These are phyloP conservation scores for Mesocricetus auratus DNA, from an alignment of 2,113 vertebrate genomes.

Conservation along the genomic window DNA sequence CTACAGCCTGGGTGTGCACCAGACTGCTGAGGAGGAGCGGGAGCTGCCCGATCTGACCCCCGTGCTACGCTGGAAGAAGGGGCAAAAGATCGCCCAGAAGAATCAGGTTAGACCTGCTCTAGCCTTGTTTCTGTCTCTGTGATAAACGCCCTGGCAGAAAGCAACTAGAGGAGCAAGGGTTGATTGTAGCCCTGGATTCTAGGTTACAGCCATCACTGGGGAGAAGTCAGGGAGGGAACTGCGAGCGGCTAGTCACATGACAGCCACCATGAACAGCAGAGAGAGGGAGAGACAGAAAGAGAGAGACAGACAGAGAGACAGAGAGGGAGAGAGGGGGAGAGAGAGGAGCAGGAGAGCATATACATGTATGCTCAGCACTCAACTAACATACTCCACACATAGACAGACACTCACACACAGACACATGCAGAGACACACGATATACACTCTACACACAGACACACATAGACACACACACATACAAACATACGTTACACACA, in stretches of 20 bases:
- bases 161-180: not conserved
- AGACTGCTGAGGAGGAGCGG: conserved; percentile 85
- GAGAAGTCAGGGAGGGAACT: not conserved
- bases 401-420: not conserved
- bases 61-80: conserved; percentile 96
- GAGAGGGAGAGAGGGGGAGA: not conserved
- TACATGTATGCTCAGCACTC: no score
- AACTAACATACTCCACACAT: not conserved
- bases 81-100: conserved; percentile 93
- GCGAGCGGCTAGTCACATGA: not conserved
- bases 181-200: not conserved
- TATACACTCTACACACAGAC: no score
- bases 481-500: no score
- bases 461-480: no score
- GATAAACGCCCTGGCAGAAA: not conserved
- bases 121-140: not conserved
- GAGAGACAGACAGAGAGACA: fast-evolving
- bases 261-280: no score
- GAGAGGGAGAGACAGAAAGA: not conserved
- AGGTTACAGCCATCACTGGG: not conserved
- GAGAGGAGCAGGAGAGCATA: not conserved
- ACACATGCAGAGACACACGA: not conserved
- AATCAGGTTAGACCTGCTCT: conserved; percentile 92
- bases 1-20: conserved; percentile 92
- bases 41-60: conserved; percentile 93